A percentile compares a stretch with the other conserved stretches of the same genome.
Conservation (phyloP, 1,140 invertebrate genomes). For the Drosophila yakuba region DNA sequence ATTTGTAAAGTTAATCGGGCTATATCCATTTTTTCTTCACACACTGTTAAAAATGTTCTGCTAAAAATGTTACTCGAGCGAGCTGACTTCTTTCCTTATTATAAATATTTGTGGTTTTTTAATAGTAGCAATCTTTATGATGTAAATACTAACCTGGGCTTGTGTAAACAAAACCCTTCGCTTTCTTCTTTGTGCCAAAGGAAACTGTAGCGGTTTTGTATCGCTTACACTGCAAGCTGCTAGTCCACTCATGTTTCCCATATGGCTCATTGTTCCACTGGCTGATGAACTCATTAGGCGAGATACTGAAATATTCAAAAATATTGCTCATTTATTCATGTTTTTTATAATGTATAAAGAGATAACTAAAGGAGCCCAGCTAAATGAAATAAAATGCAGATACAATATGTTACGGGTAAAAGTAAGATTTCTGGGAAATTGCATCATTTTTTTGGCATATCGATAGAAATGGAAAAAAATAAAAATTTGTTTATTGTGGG, state of each 20-base stretch:
- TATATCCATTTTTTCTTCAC: too few relatives aligned
- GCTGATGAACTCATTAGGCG: constrained; percentile 94
- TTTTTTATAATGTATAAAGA: neutral
- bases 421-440: too few relatives aligned
- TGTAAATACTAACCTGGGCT: constrained; percentile 90
- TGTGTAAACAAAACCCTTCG: constrained; percentile 99
- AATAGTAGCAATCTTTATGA: neutral
- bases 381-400: too few relatives aligned
- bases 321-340: neutral
- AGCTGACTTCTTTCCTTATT: too few relatives aligned
- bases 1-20: too few relatives aligned
- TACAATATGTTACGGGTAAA: too few relatives aligned
- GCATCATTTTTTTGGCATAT: too few relatives aligned
- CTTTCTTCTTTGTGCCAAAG: constrained; percentile 95
- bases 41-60: too few relatives aligned
- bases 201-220: constrained; percentile 96
- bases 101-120: neutral
- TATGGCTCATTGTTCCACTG: constrained; percentile 92
- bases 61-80: too few relatives aligned
- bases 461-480: too few relatives aligned
- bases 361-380: too few relatives aligned
- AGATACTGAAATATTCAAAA: constrained; percentile 89
- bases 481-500: too few relatives aligned
- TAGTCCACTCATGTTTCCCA: constrained; percentile 92
- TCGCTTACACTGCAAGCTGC: constrained; percentile 91